Evolutionary conservation across 2,113 vertebrate genomes (phyloP), one percentile per base, ranked within the genome.

Genomic region (Stigmatopora nigra): DNA sequence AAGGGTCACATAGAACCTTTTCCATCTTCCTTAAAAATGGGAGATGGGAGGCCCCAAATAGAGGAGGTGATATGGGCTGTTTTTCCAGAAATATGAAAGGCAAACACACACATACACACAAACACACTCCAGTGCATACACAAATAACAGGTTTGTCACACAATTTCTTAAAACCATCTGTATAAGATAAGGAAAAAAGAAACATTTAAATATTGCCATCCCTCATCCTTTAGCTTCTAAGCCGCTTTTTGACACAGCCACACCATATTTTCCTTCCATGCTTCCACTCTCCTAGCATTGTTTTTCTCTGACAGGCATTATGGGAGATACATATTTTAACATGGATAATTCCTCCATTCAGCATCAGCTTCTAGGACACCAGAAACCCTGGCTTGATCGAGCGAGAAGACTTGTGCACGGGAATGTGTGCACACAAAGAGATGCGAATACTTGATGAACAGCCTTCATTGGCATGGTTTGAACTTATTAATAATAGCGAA

Each of bases 1-100:
- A 86, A 89, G 82, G 77, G 80, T 87, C 78, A 81, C 56, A 65
- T 72, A 78, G 81, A 74, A 78, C 17, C 76, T 64, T 77, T 81
- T 76, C 68, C 49, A 31, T 77, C 68, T 46, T 38, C 17, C 5
- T 53, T 76, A 64, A 78, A 81, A 82, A 68, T 17, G 52, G 25
- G 45, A 73, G 83, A 86, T 82, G 78, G 38, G 52, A 74, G 56
- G 70, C 53, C 59, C 67, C n/a, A 45, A 61, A 61, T 20, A 45
- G 45, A 71, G 72, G 45, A 61, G 64, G 25, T 45, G 65, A 78
- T 48, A 63, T 65, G 67, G 17, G 45, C 45, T 2, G 11, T 66
- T 67, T 44, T 71, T 68, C 75, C 45, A 69, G 65, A 74, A 62
- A 76, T 69, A 10, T 41, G 52, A 73, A 70, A 51, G 11, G n/a